phyloP scores from a whole-genome alignment of 2,113 vertebrate genomes.

The Chauna torquata region DNA sequence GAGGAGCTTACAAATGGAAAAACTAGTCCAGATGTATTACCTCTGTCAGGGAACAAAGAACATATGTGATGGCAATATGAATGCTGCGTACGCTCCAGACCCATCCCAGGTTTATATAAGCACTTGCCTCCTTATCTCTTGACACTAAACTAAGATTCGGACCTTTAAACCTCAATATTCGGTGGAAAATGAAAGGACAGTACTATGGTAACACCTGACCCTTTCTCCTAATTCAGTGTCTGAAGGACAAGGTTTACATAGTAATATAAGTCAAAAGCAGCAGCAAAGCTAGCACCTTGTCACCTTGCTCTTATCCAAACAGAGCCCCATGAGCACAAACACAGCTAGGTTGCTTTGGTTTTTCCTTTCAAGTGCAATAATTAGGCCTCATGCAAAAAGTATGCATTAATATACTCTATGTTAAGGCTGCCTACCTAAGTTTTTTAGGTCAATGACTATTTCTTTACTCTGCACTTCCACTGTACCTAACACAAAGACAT shows the following conservation, averaged over 20 bases:
- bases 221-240: background rate
- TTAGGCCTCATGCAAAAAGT: background rate
- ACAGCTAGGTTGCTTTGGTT: fast-evolving
- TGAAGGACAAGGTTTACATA: background rate
- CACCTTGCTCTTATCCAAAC: background rate
- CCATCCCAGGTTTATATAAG: background rate
- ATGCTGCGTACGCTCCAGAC: background rate
- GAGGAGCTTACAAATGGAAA: background rate
- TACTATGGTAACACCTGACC: background rate
- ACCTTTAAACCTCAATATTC: background rate
- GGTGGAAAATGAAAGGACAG: background rate
- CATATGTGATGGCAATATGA: background rate
- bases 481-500: background rate
- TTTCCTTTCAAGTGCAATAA: background rate
- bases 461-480: background rate
- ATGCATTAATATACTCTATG: background rate
- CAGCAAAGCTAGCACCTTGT: background rate
- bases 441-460: background rate
- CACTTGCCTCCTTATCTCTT: background rate
- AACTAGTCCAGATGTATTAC: background rate
- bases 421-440: background rate
- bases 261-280: background rate
- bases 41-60: background rate
- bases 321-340: background rate
- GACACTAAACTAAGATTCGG: background rate